Percentiles rank a stretch among this genome's conserved stretches.
Conservation (phyloP, 2,797 vertebrate species). For the Melanotaenia pygmaea region DNA sequence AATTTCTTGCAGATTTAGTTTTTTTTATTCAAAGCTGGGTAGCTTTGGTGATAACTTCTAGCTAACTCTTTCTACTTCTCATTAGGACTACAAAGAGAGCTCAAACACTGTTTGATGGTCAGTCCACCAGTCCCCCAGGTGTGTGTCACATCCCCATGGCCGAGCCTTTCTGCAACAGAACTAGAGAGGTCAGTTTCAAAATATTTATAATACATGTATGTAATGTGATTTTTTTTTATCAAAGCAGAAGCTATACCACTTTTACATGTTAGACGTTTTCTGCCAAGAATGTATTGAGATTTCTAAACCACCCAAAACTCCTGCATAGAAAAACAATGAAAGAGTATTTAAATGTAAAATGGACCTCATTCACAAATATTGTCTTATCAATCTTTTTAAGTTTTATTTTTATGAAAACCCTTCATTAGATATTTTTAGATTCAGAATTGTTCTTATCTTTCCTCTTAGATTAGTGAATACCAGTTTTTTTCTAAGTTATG, state of each 20-base stretch:
- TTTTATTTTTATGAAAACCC: neutral
- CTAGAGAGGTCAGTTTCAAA: slow-evolving; percentile 88
- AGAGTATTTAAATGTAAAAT: neutral
- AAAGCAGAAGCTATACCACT: neutral
- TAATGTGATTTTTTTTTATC: no score
- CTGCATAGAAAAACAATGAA: neutral
- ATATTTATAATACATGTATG: neutral
- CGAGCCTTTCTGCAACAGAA: slow-evolving; percentile 94
- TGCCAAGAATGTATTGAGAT: neutral
- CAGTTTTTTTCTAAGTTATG: no score
- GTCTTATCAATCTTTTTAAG: neutral
- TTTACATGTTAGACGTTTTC: neutral
- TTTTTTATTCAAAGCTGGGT: neutral
- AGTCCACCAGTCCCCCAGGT: slow-evolving; percentile 82
- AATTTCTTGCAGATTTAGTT: neutral
- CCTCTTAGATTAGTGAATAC: no score
- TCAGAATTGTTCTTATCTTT: no score
- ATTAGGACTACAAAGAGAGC: slow-evolving; percentile 90
- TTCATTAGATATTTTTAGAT: neutral
- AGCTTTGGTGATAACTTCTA: neutral
- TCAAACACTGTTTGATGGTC: slow-evolving; percentile 92
- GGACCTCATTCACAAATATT: neutral
- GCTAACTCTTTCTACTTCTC: neutral
- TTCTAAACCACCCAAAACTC: neutral
- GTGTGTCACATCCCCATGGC: slow-evolving; percentile 96